phyloP scores from a whole-genome alignment of 2,888 invertebrate genomes.

The Scaptomyza flava region DNA sequence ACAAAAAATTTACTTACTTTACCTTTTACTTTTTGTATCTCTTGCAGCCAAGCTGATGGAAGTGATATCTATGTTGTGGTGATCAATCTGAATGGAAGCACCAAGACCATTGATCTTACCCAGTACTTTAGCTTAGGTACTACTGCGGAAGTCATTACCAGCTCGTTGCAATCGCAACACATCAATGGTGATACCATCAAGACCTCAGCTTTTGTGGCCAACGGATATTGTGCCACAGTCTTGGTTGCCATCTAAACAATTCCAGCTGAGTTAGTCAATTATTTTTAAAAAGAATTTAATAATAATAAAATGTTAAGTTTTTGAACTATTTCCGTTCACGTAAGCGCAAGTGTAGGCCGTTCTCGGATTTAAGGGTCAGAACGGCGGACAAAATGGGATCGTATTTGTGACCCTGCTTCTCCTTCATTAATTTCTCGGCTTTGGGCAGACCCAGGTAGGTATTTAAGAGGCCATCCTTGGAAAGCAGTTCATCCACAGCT shows the following conservation, averaged over 20 bases:
- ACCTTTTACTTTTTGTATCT: not conserved
- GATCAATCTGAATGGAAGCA: constrained; percentile 85
- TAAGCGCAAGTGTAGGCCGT: constrained; percentile 84
- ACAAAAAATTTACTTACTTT: not conserved
- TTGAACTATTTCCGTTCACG: constrained; percentile 65
- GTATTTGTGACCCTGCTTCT: constrained; percentile 69
- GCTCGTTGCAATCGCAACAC: constrained; percentile 81
- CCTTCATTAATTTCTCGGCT: constrained; percentile 38
- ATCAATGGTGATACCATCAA: constrained; percentile 80
- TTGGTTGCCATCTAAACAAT: constrained; percentile 66
- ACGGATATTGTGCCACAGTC: constrained; percentile 80
- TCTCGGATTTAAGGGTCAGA: constrained; percentile 85
- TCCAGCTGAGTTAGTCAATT: not conserved
- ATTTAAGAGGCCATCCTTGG: constrained; percentile 68
- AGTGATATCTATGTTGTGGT: constrained; percentile 84
- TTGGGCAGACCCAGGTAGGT: constrained; percentile 58
- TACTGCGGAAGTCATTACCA: constrained; percentile 81
- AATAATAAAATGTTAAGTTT: not conserved
- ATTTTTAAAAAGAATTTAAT: not conserved
- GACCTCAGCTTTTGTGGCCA: constrained; percentile 66
- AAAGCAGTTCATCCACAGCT: constrained; percentile 72
- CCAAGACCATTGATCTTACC: constrained; percentile 85
- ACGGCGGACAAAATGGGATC: constrained; percentile 84
- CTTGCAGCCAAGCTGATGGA: constrained; percentile 67
- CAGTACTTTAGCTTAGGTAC: constrained; percentile 67